A percentile compares a stretch with the other conserved stretches of the same genome.
These are phyloP conservation scores for Dendrolimus houi DNA, from an alignment of 2,888 invertebrate species.

Conservation along the genomic window DNA sequence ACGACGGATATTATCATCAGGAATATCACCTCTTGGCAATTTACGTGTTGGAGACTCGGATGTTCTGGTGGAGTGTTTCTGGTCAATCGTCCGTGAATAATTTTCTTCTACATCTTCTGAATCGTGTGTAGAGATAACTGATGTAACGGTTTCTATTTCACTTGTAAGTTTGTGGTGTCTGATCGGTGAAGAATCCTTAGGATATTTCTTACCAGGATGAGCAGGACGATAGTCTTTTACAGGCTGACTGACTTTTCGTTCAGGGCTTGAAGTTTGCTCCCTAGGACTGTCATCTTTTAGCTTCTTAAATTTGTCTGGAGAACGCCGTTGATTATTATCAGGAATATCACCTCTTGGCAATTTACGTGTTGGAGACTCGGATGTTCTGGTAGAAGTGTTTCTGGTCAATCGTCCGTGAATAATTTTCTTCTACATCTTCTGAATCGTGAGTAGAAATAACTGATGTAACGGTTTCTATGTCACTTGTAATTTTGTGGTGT, in stretches of 20 bases:
- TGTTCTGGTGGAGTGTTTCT: slow-evolving; percentile 10
- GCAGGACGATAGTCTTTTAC: slow-evolving; percentile 6
- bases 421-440: no score
- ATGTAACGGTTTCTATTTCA: slow-evolving; percentile 1
- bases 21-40: slow-evolving; percentile 4
- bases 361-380: slow-evolving; percentile 15
- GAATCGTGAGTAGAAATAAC: no score
- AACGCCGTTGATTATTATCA: background rate
- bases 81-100: background rate
- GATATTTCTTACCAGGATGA: slow-evolving; percentile 4
- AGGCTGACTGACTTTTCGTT: background rate
- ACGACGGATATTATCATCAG: background rate
- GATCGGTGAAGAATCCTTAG: slow-evolving; percentile 5
- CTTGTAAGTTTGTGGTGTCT: slow-evolving; percentile 5
- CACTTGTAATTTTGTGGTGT: background rate
- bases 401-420: slow-evolving; percentile 5
- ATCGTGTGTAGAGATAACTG: background rate
- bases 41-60: slow-evolving; percentile 15
- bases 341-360: slow-evolving; percentile 4
- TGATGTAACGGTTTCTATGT: background rate
- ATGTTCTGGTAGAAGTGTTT: slow-evolving; percentile 10
- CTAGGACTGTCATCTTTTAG: slow-evolving; percentile 10
- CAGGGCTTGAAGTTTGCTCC: background rate
- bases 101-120: background rate
- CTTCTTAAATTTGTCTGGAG: slow-evolving; percentile 2